Base-by-base conservation (phyloP, 2,888 invertebrate genomes). In the Epinotia brunnichana region DNA sequence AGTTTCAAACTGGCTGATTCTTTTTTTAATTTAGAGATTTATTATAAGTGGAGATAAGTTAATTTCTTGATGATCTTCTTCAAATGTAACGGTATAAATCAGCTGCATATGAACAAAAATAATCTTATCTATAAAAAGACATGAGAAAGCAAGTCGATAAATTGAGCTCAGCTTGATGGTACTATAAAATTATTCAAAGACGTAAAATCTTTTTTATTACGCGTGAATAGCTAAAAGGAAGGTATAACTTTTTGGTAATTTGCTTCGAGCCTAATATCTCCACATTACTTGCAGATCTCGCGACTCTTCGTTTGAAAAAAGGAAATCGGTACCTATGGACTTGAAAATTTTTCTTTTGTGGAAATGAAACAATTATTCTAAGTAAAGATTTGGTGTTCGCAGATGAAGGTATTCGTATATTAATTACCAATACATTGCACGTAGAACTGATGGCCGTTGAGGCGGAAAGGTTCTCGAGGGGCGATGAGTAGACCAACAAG, bases 261-360 rank as follows among this genome's bases (percentile, higher is more conserved):
- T 54, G 54, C 21, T 21, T 54, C 21, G 13, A 54, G 54, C 21
- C 11, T 21, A 54, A 54, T 54, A 54, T 21, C 21, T 54, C 21
- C 21, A 54, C 21, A 54, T 54, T 54, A 54, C 54, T 54, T 54
- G 54, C 54, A 54, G 21, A 54, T 21, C 35, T 35, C 54, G 21
- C 9, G 21, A 54, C 54, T 53, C 19, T 11, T 21, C 54, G 51
- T 2, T 17, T 19, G 51, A 53, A 54, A 54, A 19, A 0, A 54
- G 13, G 4, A 19, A 54, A 4, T 54, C 4, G 9, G 10, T 35
- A 35, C n/a, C n/a, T n/a, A 35, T 35, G 7, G 7, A 35, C 9
- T 9, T 35, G 35, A 35, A 35, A 9, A 9, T 11, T 19, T 21
- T 21, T 54, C 21, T 21, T 35, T 35, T 2, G 9, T 35, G 10